phyloP scores from a whole-genome alignment of 1,140 invertebrate species.

The Lamellibrachia luymesi region DNA sequence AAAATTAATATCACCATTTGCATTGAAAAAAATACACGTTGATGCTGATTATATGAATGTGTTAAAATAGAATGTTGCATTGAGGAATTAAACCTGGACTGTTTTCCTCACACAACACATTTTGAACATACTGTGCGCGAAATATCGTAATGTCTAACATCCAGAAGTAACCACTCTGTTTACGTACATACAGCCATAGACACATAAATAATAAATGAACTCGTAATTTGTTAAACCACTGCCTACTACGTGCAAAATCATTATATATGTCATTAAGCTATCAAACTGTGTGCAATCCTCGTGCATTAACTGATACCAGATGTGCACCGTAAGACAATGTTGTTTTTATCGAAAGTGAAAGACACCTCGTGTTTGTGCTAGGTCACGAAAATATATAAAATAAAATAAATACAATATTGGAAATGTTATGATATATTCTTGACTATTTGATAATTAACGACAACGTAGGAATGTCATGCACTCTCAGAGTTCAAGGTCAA shows the following conservation, averaged over 20 bases:
- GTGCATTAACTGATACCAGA: neutral
- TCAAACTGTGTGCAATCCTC: neutral
- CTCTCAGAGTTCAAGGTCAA: neutral
- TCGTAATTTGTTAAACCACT: neutral
- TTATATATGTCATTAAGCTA: neutral
- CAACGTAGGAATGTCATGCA: neutral
- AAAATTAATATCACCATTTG: neutral
- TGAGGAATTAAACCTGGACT: neutral
- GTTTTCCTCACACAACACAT: neutral
- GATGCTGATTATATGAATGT: neutral
- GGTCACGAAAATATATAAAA: too few relatives aligned
- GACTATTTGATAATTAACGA: neutral
- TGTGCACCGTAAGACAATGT: neutral
- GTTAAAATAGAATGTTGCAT: neutral
- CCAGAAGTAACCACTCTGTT: neutral
- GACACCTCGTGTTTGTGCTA: neutral
- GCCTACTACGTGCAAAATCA: neutral
- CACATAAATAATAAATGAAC: neutral
- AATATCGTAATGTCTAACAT: neutral
- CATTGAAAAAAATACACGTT: neutral
- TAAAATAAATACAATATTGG: too few relatives aligned
- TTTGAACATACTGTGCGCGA: neutral
- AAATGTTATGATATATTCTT: too few relatives aligned
- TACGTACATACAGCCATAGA: neutral
- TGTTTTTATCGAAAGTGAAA: neutral